phyloP scores from a whole-genome alignment of 2,797 vertebrate species.

The Anabas testudineus region DNA sequence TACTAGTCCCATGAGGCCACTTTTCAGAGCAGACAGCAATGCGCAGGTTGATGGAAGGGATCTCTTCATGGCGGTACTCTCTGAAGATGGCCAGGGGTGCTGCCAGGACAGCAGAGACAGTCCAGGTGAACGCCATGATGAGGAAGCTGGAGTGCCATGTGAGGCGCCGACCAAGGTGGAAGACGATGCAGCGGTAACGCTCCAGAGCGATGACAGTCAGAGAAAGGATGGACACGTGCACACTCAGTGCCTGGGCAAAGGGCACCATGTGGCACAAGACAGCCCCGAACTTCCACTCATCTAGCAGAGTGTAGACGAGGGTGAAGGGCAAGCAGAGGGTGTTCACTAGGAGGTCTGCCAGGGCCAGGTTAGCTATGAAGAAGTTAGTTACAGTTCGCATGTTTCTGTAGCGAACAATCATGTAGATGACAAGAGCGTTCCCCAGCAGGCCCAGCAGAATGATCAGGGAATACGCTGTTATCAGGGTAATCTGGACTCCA shows the following conservation, averaged over 20 bases:
- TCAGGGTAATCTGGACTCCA: slow-evolving; percentile 89
- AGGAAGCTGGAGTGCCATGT: slow-evolving; percentile 88
- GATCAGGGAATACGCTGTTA: slow-evolving; percentile 91
- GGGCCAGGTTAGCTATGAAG: slow-evolving; percentile 94
- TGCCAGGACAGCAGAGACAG: slow-evolving; percentile 88
- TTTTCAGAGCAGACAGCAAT: slow-evolving; percentile 94
- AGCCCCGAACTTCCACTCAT: slow-evolving; percentile 94
- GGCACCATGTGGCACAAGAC: slow-evolving; percentile 92
- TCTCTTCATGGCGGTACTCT: slow-evolving; percentile 90
- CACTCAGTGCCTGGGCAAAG: slow-evolving; percentile 92
- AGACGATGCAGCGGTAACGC: slow-evolving; percentile 92
- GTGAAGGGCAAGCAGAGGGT: slow-evolving; percentile 94
- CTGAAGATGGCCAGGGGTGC: slow-evolving; percentile 93
- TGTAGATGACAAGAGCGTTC: slow-evolving; percentile 92
- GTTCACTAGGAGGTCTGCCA: slow-evolving; percentile 93
- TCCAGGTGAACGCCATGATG: slow-evolving; percentile 90
- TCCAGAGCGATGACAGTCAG: slow-evolving; percentile 93
- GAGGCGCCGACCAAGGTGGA: slow-evolving; percentile 91
- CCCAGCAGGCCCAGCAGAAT: slow-evolving; percentile 91
- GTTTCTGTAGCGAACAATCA: slow-evolving; percentile 90
- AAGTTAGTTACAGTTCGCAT: slow-evolving; percentile 96
- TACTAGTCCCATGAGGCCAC: slow-evolving; percentile 90
- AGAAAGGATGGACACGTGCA: slow-evolving; percentile 92
- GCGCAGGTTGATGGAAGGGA: slow-evolving; percentile 89
- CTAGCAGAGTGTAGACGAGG: slow-evolving; percentile 90